Base-by-base conservation (phyloP, 2,113 vertebrate genomes). In the Empidonax traillii region DNA sequence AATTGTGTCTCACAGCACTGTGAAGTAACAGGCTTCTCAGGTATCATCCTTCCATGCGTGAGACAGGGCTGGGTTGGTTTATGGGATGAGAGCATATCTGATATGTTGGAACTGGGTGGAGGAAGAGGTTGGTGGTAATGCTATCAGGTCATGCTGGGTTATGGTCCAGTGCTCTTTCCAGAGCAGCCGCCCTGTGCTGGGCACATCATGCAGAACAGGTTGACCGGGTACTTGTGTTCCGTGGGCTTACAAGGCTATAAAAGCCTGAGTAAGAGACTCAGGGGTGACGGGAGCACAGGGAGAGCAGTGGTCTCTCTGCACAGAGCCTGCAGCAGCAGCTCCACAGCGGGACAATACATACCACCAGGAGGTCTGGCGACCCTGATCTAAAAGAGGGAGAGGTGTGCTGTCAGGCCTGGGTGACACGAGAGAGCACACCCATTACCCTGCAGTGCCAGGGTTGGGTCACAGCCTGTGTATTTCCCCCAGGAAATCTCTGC, bases 21-120 rank as follows among this genome's bases (percentile, higher is more conserved):
- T 96, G 87, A 96, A 82, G 89, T 95, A 95, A 91, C 69, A 91
- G 61, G 73, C 89, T 92, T 91, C 94, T 92, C 86, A 56, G 46
- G 52, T 95, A 87, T 89, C 94, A 75, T 39, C 65, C 49, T 69
- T 91, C 81, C 33, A 8, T 23, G 56, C 0, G 1, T 81, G 83
- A 93, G 73, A 81, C 75, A 88, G 73, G 80, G 90, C 35, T 92
- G 61, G 72, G 83, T 14, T 92, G 47, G 47, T 72, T 96, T 89
- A 56, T 63, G 56, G 51, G 52, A 74, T 75, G 73, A 84, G 19
- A 71, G n/a, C 13, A 15, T n/a, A 84, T 90, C 85, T 75, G 91
- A 94, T 97, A 87, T 16, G 19, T n/a, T 81, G 94, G 93, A 52
- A 56, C 35, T 28, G 83, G 66, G 52, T 75, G 80, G 73, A 89